phyloP scores from a whole-genome alignment of 2,797 vertebrate genomes.

The Mycteria americana region DNA sequence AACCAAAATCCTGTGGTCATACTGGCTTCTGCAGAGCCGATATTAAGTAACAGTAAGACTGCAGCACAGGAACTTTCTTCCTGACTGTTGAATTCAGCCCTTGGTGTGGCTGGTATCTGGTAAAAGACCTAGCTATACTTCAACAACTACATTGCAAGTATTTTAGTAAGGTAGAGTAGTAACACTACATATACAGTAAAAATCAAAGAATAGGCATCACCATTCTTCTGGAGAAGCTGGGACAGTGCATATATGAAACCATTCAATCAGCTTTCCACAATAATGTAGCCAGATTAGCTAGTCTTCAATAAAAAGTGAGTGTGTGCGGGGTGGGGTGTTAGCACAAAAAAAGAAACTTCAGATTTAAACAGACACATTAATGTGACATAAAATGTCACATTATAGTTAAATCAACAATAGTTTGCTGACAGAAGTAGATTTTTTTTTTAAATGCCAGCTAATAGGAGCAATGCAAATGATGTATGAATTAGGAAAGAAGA shows the following conservation, averaged over 20 bases:
- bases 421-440: neutral
- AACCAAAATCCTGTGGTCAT: neutral
- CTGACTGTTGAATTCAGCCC: neutral
- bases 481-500: neutral
- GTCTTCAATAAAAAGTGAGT: neutral
- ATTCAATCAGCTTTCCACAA: neutral
- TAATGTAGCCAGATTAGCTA: neutral
- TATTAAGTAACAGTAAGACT: neutral
- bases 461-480: neutral
- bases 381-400: neutral
- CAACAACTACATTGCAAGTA: neutral
- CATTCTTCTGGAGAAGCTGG: neutral
- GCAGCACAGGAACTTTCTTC: neutral
- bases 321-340: accelerated
- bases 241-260: neutral
- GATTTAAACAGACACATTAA: neutral
- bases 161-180: neutral
- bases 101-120: neutral
- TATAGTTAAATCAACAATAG: neutral
- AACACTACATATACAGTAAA: accelerated
- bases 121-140: accelerated
- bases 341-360: neutral
- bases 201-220: neutral
- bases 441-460: neutral
- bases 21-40: neutral